phyloP scores from a whole-genome alignment of 2,797 vertebrate genomes.

The Thaleichthys pacificus region DNA sequence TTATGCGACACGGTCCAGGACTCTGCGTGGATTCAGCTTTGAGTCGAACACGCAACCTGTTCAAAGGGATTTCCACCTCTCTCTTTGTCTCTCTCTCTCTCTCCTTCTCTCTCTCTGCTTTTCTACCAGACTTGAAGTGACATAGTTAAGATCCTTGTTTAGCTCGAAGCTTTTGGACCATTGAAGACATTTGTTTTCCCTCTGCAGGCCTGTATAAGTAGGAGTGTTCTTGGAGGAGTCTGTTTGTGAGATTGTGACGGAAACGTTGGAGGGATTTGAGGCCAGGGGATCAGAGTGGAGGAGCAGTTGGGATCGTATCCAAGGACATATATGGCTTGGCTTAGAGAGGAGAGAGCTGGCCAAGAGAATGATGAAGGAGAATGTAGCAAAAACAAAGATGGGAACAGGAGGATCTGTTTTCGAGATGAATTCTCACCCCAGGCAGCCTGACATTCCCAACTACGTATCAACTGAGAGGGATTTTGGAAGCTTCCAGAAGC shows the following conservation, averaged over 20 bases:
- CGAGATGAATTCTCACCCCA: background rate
- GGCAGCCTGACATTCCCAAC: background rate
- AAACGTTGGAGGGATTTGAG: background rate
- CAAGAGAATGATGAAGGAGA: background rate
- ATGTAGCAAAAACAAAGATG: background rate
- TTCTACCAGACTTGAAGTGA: background rate
- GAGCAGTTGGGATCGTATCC: background rate
- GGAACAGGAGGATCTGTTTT: constrained; percentile 2
- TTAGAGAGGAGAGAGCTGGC: background rate
- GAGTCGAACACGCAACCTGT: constrained; percentile 15
- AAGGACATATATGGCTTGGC: background rate
- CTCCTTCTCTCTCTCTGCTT: background rate
- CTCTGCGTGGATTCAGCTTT: constrained; percentile 56
- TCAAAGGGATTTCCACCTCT: background rate
- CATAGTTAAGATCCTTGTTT: background rate
- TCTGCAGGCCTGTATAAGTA: background rate
- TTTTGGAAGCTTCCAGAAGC: too few relatives aligned
- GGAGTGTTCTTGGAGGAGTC: background rate
- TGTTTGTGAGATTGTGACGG: background rate
- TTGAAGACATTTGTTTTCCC: background rate
- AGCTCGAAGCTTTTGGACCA: background rate
- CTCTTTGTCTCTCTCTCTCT: background rate
- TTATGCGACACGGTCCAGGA: constrained; percentile 69
- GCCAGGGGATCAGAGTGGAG: background rate
- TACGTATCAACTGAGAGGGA: too few relatives aligned